phyloP scores from a whole-genome alignment of 2,888 invertebrate species.

The Tuberolachnus salignus region DNA sequence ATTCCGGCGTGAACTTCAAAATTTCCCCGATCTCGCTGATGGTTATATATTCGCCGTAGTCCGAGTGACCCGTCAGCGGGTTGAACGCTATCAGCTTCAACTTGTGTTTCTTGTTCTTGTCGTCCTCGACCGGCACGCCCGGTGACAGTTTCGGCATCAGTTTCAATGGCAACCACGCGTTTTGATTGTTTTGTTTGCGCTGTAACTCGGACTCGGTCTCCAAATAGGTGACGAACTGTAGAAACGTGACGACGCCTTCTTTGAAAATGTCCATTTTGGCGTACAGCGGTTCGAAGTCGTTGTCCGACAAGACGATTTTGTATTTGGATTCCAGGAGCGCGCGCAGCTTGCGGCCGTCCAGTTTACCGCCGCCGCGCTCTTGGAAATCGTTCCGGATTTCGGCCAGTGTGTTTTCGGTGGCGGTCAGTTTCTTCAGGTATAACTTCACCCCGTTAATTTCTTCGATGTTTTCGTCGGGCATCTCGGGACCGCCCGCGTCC shows the following conservation, averaged over 20 bases:
- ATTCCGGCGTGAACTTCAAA: neutral
- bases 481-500: neutral
- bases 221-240: conserved; percentile 17
- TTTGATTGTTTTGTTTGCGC: neutral
- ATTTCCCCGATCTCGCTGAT: neutral
- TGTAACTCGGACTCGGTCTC: neutral
- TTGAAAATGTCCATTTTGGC: conserved; percentile 32
- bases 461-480: neutral
- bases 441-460: conserved; percentile 5
- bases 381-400: neutral
- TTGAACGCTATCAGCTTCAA: neutral
- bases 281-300: neutral
- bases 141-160: neutral
- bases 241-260: conserved; percentile 9
- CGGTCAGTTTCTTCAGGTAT: neutral
- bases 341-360: neutral
- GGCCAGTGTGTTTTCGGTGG: neutral
- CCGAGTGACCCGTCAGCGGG: neutral
- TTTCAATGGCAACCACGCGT: neutral
- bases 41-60: neutral
- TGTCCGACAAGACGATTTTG: neutral
- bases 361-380: neutral
- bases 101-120: neutral
- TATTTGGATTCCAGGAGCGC: conserved; percentile 1
- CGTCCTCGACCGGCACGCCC: neutral